A percentile compares a stretch with the other conserved stretches of the same genome.
These are phyloP conservation scores for Pangasius larnaudii DNA, from an alignment of 2,797 vertebrate species.

Conservation along the genomic window DNA sequence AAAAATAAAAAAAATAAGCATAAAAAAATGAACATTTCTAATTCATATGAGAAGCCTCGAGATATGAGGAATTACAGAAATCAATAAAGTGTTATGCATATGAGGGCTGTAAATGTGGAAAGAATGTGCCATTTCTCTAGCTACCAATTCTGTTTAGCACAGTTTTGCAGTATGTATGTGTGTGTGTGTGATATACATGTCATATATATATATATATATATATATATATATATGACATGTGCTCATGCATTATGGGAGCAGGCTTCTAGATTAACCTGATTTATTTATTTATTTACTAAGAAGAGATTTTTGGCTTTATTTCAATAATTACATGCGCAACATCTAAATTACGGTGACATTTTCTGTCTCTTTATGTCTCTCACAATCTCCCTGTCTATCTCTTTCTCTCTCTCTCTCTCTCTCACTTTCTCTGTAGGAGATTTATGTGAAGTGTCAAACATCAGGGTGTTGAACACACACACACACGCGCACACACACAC, in stretches of 20 bases:
- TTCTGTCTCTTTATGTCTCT: not conserved
- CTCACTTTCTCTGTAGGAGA: not conserved
- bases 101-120: not conserved
- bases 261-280: not conserved
- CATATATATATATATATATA: no score
- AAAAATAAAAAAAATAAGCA: not conserved
- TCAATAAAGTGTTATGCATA: no score
- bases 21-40: not conserved
- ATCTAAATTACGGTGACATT: conserved; percentile 12
- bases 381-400: not conserved
- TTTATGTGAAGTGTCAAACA: conserved; percentile 2
- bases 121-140: not conserved
- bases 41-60: not conserved
- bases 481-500: not conserved
- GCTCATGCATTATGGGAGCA: no score
- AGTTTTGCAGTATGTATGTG: not conserved
- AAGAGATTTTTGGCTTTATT: not conserved
- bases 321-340: not conserved
- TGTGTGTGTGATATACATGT: no score
- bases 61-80: no score
- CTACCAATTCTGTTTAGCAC: not conserved
- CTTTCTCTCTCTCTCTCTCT: conserved; percentile 1
- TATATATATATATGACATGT: no score
- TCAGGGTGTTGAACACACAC: not conserved
- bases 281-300: no score